A percentile compares a stretch with the other conserved stretches of the same genome.
phyloP scores from a whole-genome alignment of 2,113 vertebrate species.

The Pseudonaja textilis region DNA sequence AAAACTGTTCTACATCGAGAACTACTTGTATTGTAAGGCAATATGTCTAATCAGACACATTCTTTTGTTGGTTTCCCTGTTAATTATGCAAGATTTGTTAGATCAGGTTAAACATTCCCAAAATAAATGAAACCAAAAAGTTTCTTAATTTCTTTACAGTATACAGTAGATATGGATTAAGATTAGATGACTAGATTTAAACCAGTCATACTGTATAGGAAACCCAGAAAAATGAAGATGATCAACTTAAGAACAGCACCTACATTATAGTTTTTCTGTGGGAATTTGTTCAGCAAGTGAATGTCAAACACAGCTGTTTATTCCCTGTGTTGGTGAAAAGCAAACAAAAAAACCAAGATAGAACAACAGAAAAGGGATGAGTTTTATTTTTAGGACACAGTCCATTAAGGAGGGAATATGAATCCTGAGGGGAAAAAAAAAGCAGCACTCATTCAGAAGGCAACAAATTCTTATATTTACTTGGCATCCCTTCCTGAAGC shows the following conservation, averaged over 20 bases:
- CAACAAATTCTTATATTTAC: background rate
- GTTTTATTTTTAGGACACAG: background rate
- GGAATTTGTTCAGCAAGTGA: background rate
- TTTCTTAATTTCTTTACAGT: slow-evolving; percentile 8
- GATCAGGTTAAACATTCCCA: background rate
- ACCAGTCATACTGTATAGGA: background rate
- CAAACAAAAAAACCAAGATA: background rate
- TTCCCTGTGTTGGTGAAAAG: background rate
- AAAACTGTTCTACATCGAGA: background rate
- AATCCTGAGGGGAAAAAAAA: background rate
- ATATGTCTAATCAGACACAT: background rate
- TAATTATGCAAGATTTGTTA: background rate
- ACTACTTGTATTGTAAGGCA: background rate
- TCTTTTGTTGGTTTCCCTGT: background rate
- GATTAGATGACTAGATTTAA: background rate
- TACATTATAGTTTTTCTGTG: background rate
- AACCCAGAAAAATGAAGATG: background rate
- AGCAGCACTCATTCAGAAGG: background rate
- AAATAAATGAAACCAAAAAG: background rate
- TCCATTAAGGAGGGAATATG: background rate
- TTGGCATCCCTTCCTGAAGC: background rate
- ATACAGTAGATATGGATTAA: background rate
- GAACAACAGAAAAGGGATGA: background rate
- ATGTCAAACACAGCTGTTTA: background rate
- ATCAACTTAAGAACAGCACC: background rate